Base-by-base conservation (phyloP, 2,888 invertebrate genomes). In the Drosophila acutilabella region DNA sequence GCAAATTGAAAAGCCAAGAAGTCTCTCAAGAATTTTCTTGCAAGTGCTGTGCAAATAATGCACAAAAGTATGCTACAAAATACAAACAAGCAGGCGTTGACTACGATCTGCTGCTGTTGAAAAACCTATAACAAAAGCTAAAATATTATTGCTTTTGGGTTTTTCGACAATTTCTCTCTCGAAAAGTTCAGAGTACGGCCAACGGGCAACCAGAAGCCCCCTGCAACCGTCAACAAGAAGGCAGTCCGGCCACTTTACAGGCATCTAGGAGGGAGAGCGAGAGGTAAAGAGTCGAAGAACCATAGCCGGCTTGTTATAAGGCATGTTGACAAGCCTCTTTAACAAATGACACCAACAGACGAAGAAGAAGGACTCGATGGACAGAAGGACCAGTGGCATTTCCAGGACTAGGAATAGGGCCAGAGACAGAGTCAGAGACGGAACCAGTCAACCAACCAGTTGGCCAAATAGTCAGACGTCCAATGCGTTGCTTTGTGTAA, bases 311-410 rank as follows among this genome's bases (percentile, higher is more conserved):
- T 88, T 88, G 89, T 89, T 89, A 90, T 82, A 86, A 84, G 90
- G 78, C 89, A 88, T 90, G 90, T 90, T 90, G 91, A 90, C 90
- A 90, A 90, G 90, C 90, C 90, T 91, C 90, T 90, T 90, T 90
- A 91, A 87, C 91, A 91, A 90, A 91, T 91, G 90, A 90, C 90
- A 90, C 89, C 90, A 90, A 80, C 88, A 83, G 83, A 69, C 74
- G 77, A 71, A 33, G 47, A 47, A 40, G 56, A 47, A 75, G 73
- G 64, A 76, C 76, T 76, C 75, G 64, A 67, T 78, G 78, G 74
- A 80, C 79, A 78, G 71, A 57, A 68, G 54, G 59, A 59, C 88
- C 75, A 16, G 30, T 30, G 8, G 8, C 30, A 30, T 6, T 30
- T 8, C 30, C 7, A 30, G 30, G 8, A 30, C 30, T 30, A 8